Evolutionary conservation across 2,113 vertebrate species (phyloP).

Genomic region (Philantomba maxwellii): DNA sequence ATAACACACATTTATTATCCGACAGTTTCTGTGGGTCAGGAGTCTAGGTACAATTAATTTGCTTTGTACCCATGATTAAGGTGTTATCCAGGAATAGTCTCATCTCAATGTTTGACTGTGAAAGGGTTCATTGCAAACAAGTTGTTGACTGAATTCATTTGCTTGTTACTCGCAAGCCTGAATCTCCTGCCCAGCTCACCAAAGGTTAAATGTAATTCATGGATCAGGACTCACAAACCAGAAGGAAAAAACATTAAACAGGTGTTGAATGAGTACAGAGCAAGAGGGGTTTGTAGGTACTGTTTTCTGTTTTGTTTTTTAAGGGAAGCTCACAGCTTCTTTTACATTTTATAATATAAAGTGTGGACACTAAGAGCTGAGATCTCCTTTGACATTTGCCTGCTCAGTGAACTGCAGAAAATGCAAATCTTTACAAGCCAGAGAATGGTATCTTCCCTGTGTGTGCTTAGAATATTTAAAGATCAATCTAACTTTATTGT

Average conservation of each 20-base stretch:
- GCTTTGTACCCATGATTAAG: not conserved
- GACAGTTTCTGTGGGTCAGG: not conserved
- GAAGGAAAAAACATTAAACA: not conserved
- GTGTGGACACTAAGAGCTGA: not conserved
- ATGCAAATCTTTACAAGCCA: constrained; percentile 37
- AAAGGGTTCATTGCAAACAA: not conserved
- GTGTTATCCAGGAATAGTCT: not conserved
- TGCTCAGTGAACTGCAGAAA: constrained; percentile 37
- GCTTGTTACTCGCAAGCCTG: not conserved
- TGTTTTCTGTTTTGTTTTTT: not conserved
- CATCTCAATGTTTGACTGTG: not conserved
- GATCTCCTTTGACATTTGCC: constrained; percentile 27
- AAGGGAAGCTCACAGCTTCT: not conserved
- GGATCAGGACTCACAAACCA: not conserved
- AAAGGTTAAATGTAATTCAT: not conserved
- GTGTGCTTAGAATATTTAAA: constrained; percentile 39
- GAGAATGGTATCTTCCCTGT: not conserved
- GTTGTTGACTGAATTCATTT: not conserved
- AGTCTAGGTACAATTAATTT: not conserved
- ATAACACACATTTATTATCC: not conserved
- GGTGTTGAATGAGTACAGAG: not conserved
- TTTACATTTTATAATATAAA: not conserved
- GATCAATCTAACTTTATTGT: not conserved
- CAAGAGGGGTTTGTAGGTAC: not conserved
- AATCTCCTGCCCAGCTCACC: not conserved